Percentiles rank a stretch among this genome's conserved stretches.
phyloP scores from a whole-genome alignment of 2,888 invertebrate genomes.

The Conomelus anceps region DNA sequence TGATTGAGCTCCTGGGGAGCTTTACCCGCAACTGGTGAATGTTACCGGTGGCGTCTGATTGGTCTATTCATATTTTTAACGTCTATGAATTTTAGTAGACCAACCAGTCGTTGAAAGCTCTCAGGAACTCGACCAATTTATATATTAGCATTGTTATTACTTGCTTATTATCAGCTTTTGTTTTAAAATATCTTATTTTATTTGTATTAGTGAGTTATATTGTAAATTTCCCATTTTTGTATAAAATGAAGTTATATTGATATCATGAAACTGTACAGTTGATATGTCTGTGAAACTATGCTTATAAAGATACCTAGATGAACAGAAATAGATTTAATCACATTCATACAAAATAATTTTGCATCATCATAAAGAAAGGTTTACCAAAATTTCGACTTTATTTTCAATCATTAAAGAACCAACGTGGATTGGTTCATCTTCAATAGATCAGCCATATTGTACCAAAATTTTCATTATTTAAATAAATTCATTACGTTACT shows the following conservation, averaged over 20 bases:
- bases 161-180: neutral
- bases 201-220: neutral
- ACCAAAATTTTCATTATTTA: no score
- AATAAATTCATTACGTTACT: no score
- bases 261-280: neutral
- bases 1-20: no score
- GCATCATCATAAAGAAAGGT: neutral
- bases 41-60: no score
- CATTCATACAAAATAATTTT: neutral
- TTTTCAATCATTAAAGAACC: neutral
- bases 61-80: no score
- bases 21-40: no score
- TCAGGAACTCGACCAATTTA: no score
- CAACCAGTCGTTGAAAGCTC: no score
- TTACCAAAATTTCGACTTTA: no score
- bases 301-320: neutral
- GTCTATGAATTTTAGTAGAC: no score
- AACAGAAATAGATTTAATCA: neutral
- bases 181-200: neutral
- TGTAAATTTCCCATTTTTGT: neutral
- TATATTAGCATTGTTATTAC: neutral
- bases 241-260: neutral
- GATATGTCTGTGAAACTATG: neutral
- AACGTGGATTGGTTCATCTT: no score
- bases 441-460: no score